Base-by-base conservation (phyloP, 2,888 invertebrate genomes). In the Drosophila neotestacea region DNA sequence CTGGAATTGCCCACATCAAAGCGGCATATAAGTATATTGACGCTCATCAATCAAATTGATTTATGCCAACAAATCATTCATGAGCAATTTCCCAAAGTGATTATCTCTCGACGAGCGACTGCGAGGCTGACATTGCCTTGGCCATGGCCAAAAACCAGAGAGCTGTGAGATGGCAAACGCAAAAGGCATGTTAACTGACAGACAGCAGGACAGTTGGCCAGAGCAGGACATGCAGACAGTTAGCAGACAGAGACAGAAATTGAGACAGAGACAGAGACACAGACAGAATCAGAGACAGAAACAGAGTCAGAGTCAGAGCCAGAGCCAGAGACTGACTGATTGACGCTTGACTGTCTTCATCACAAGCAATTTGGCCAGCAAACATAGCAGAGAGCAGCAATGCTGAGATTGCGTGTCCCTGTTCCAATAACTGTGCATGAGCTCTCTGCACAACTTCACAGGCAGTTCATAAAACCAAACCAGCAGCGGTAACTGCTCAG, bases 81-180 rank as follows among this genome's bases (percentile, higher is more conserved):
- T 88, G 89, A 85, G 82, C 87, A 88, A 89, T 90, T 90, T 87
- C 81, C 81, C 86, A 89, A 89, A 89, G 88, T 88, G 89, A 90
- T 89, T 89, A 88, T 88, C 87, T 85, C 85, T 85, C 81, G 75
- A 79, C 77, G 73, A 81, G 84, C 64, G 42, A 58, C 63, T 56
- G 60, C 66, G 74, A 64, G 44, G 44, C 56, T 55, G 71, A 55
- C 62, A 59, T 59, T 39, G 74, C 34, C 70, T 16, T 50, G 64
- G 39, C 58, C 44, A 48, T 54, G 54, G n/a, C 58, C 59, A 54
- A 36, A 54, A 42, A 27, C 11, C 34, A 55, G 44, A 42, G 38
- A 67, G 47, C 67, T 72, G 38, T 55, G 81, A 70, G 63, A 61
- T 70, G 73, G 76, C 71, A 75, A 86, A 76, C 79, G 79, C 70